Percentiles rank a stretch among this genome's conserved stretches.
Conservation (phyloP, 2,888 invertebrate genomes). For the Scaptomyza polygonia region DNA sequence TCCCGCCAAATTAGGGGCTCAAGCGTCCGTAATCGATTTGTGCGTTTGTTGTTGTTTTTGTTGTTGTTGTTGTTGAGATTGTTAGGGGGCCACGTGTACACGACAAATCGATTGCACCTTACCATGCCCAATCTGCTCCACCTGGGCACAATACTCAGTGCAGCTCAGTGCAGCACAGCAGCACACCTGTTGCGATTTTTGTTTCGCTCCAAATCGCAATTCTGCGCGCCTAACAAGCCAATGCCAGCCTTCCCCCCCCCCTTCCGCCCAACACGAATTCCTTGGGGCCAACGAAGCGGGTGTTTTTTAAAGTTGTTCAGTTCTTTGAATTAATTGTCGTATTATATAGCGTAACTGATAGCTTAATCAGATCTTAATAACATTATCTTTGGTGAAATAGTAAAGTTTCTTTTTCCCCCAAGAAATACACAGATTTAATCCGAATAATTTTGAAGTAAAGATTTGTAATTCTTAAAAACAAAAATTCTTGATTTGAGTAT, state of each 20-base stretch:
- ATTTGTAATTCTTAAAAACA: too few relatives aligned
- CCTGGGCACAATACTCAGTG: constrained; percentile 12
- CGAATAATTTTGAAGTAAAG: neutral
- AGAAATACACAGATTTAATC: neutral
- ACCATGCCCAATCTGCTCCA: constrained; percentile 64
- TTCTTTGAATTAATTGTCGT: constrained; percentile 2
- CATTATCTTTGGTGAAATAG: neutral
- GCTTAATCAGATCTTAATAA: too few relatives aligned
- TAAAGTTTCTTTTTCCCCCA: neutral
- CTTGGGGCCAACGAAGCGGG: constrained; percentile 12
- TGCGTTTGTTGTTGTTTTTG: neutral
- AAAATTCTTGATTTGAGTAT: neutral
- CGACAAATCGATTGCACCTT: constrained; percentile 76
- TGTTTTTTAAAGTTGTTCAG: neutral
- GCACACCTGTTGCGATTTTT: constrained; percentile 55
- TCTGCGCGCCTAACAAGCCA: constrained; percentile 29
- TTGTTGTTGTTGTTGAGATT: constrained; percentile 26
- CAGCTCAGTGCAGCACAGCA: constrained; percentile 5
- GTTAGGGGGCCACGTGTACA: constrained; percentile 69
- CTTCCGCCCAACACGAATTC: constrained; percentile 1
- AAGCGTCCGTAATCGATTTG: constrained; percentile 77
- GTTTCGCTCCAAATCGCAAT: constrained; percentile 58
- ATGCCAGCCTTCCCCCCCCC: too few relatives aligned
- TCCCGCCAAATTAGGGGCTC: constrained; percentile 62
- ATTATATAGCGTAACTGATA: neutral